phyloP scores from a whole-genome alignment of 2,888 invertebrate species.

The Agrochola macilenta region DNA sequence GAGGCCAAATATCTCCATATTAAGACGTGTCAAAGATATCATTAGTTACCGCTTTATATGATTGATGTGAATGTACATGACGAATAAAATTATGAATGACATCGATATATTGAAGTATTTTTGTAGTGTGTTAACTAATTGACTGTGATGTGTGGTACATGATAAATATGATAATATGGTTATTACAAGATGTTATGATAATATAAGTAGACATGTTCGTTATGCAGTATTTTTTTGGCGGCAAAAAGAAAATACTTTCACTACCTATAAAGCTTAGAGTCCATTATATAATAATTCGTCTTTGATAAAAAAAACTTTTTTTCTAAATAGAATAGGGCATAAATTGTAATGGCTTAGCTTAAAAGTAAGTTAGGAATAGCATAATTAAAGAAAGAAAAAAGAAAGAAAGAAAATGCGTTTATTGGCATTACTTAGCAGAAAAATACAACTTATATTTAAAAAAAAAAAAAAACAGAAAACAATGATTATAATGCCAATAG shows the following conservation, averaged over 20 bases:
- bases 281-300: background rate
- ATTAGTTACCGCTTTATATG: conserved; percentile 17
- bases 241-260: conserved; percentile 13
- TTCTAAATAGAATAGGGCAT: background rate
- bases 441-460: too few species aligned
- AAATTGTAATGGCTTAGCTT: background rate
- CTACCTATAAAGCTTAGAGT: background rate
- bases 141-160: conserved; percentile 6
- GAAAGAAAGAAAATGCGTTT: too few species aligned
- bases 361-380: background rate
- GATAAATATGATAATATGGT: conserved; percentile 18
- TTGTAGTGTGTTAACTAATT: conserved; percentile 35
- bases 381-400: too few species aligned
- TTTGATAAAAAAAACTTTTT: background rate
- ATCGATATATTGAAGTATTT: conserved; percentile 22
- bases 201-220: background rate
- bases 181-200: conserved; percentile 1
- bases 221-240: conserved; percentile 15
- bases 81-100: conserved; percentile 15
- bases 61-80: conserved; percentile 18
- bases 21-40: conserved; percentile 5
- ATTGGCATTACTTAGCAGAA: too few species aligned
- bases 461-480: too few species aligned
- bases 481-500: too few species aligned
- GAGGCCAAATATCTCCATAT: background rate